These are phyloP conservation scores for Drosophila subobscura DNA, from an alignment of 1,140 invertebrate genomes.

Conservation along the genomic window DNA sequence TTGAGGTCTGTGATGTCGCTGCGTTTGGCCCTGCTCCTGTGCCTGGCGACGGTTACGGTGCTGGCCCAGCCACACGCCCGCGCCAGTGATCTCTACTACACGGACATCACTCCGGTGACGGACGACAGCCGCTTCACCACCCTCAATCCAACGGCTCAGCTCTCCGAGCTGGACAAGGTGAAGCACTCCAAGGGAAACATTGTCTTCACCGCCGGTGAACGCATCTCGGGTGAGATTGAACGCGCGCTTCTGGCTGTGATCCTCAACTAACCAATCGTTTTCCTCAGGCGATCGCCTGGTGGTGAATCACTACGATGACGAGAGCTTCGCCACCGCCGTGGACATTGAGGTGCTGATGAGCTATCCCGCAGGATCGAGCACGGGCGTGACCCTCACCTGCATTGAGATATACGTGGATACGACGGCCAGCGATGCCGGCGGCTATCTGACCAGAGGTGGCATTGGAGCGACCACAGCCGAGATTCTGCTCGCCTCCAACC, in stretches of 20 bases:
- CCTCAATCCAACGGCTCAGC: conserved; percentile 37
- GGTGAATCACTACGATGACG: conserved; percentile 62
- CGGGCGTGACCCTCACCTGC: conserved; percentile 53
- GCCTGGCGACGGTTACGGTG: not conserved
- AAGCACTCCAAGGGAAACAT: conserved; percentile 73
- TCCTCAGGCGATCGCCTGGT: conserved; percentile 63
- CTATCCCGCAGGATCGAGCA: conserved; percentile 47
- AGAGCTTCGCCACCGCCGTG: conserved; percentile 53
- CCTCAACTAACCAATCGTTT: not conserved
- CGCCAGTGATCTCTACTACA: conserved; percentile 55
- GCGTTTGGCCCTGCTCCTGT: not conserved
- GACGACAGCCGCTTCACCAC: conserved; percentile 51
- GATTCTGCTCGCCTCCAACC: conserved; percentile 59
- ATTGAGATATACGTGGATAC: conserved; percentile 74
- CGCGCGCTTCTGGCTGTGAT: not conserved
- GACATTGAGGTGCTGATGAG: conserved; percentile 66
- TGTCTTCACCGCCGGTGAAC: conserved; percentile 58
- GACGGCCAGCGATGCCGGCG: conserved; percentile 56
- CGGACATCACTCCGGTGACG: conserved; percentile 64
- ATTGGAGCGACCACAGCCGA: conserved; percentile 56
- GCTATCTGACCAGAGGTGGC: conserved; percentile 61
- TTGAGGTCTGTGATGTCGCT: conserved; percentile 1
- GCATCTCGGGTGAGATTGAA: conserved; percentile 56
- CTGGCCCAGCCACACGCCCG: conserved; percentile 28
- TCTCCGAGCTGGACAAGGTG: conserved; percentile 55